Evolutionary conservation across 2,797 vertebrate genomes (phyloP).

Genomic region (Alcedo atthis): DNA sequence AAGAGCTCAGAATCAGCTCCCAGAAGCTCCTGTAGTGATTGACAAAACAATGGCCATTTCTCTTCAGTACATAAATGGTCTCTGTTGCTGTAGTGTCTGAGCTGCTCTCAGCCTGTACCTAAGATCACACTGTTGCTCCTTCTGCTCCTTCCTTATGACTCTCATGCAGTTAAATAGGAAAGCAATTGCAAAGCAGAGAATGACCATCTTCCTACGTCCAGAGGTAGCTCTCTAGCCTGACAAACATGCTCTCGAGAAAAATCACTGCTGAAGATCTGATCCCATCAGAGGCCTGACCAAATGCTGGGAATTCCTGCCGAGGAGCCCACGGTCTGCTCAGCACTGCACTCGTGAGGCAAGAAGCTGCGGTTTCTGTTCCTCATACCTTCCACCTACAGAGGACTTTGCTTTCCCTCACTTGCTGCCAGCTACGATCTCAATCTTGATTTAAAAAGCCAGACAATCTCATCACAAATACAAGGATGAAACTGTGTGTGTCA

Average conservation of each 20-base stretch:
- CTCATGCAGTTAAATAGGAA: neutral
- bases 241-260: neutral
- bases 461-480: neutral
- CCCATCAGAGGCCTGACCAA: neutral
- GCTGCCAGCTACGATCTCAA: neutral
- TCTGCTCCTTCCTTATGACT: neutral
- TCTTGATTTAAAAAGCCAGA: neutral
- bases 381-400: neutral
- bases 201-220: neutral
- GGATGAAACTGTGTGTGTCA: neutral
- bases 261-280: neutral
- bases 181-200: neutral
- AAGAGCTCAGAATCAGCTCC: constrained; percentile 9
- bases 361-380: neutral
- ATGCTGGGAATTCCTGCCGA: neutral
- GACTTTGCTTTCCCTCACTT: neutral
- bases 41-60: neutral
- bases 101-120: neutral
- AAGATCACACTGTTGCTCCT: neutral
- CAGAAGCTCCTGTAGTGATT: neutral
- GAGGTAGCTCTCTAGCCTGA: neutral
- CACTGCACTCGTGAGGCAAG: constrained; percentile 42
- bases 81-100: neutral
- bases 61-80: neutral
- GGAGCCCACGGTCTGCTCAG: neutral